These are phyloP conservation scores for Crax fasciolata DNA, from an alignment of 2,797 vertebrate species.

Conservation along the genomic window DNA sequence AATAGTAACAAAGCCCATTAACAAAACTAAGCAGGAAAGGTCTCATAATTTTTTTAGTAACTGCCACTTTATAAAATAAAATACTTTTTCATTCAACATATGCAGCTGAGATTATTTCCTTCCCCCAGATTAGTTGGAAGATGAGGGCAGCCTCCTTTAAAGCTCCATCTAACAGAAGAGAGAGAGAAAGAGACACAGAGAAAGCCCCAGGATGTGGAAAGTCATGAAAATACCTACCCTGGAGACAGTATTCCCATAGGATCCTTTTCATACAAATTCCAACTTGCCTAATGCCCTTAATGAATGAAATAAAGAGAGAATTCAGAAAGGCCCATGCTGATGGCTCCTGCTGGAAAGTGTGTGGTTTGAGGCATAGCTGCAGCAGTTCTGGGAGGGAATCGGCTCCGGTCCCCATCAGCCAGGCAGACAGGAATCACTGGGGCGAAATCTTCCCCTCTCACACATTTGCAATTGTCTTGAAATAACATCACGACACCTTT, in stretches of 20 bases:
- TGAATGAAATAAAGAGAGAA: constrained; percentile 79
- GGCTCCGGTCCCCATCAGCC: constrained; percentile 73
- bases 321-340: constrained; percentile 79
- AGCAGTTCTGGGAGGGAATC: constrained; percentile 75
- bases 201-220: constrained; percentile 72
- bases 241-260: constrained; percentile 76
- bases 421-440: constrained; percentile 83
- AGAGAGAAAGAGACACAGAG: constrained; percentile 56
- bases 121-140: constrained; percentile 57
- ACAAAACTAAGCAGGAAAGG: constrained; percentile 57
- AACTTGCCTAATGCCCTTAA: constrained; percentile 73
- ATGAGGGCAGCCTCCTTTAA: constrained; percentile 63
- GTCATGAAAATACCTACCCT: constrained; percentile 74
- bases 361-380: constrained; percentile 80
- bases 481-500: constrained; percentile 76
- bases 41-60: constrained; percentile 39
- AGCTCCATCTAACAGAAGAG: constrained; percentile 60
- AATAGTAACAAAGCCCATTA: constrained; percentile 57
- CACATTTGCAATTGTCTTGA: constrained; percentile 71
- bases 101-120: constrained; percentile 47
- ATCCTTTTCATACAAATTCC: constrained; percentile 67
- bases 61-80: constrained; percentile 38
- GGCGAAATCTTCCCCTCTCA: constrained; percentile 77
- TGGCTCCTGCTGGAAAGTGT: constrained; percentile 78
- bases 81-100: constrained; percentile 41